Evolutionary conservation across 2,888 invertebrate genomes (phyloP).

Genomic region (Timandra comae): DNA sequence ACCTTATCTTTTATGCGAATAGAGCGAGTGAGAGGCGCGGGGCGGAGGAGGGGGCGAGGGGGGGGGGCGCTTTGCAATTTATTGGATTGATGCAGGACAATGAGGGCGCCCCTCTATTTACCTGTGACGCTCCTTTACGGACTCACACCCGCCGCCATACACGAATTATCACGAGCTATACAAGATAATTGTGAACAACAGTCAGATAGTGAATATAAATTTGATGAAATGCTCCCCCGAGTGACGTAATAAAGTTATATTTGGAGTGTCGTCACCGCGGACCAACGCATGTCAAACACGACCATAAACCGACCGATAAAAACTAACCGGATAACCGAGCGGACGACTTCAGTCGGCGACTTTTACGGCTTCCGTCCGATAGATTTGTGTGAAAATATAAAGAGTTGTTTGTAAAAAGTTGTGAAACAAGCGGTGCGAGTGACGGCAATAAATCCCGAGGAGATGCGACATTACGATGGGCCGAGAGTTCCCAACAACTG

Average conservation of each 20-base stretch:
- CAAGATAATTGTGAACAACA: neutral
- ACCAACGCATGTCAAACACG: conserved; percentile 1
- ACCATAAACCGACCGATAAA: conserved; percentile 3
- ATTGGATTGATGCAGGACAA: conserved; percentile 19
- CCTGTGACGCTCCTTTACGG: conserved; percentile 9
- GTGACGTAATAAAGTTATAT: conserved; percentile 3
- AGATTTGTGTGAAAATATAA: conserved; percentile 20
- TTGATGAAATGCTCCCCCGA: no score
- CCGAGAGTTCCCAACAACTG: no score
- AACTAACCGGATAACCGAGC: neutral
- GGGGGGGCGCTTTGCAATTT: conserved; percentile 8
- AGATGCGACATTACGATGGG: no score
- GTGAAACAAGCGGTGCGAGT: conserved; percentile 4
- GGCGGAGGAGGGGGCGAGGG: neutral
- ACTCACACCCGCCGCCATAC: conserved; percentile 1
- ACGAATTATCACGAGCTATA: neutral
- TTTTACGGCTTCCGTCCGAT: conserved; percentile 7
- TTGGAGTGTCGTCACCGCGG: conserved; percentile 1
- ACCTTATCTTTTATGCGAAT: conserved; percentile 14
- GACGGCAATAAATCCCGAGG: no score
- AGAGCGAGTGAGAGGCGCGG: neutral
- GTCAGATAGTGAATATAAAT: no score
- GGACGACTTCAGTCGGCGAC: neutral
- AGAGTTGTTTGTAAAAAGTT: conserved; percentile 12
- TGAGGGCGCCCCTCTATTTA: conserved; percentile 10